phyloP scores from a whole-genome alignment of 2,888 invertebrate species.

The Euplexia lucipara region DNA sequence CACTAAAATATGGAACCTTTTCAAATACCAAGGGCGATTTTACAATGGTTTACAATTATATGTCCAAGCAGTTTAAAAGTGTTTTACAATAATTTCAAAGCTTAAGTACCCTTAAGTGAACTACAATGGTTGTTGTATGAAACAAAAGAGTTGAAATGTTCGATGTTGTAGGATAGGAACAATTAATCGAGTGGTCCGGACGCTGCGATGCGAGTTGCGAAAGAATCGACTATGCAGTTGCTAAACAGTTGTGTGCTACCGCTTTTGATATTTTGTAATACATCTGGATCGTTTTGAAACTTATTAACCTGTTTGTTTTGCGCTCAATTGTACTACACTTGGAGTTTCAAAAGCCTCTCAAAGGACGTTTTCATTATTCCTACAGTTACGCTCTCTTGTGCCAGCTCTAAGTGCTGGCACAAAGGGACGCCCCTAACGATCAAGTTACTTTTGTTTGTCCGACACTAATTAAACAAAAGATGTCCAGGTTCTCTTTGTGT shows the following conservation, averaged over 20 bases:
- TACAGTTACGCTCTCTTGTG: conserved; percentile 76
- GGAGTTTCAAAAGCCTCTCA: conserved; percentile 81
- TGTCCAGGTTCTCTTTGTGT: conserved; percentile 77
- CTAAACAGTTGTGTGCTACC: conserved; percentile 88
- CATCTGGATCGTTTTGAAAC: conserved; percentile 91
- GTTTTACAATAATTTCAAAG: conserved; percentile 64
- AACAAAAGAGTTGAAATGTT: conserved; percentile 84
- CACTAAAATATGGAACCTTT: conserved; percentile 64
- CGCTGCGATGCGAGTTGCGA: conserved; percentile 87
- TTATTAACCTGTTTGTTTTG: conserved; percentile 89
- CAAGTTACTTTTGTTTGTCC: conserved; percentile 88
- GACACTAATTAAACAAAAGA: conserved; percentile 88
- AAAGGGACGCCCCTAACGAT: conserved; percentile 85
- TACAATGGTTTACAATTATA: conserved; percentile 58
- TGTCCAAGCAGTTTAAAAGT: conserved; percentile 63
- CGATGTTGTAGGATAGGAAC: conserved; percentile 85
- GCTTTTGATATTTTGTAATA: conserved; percentile 88
- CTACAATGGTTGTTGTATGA: conserved; percentile 75
- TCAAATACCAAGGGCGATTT: conserved; percentile 46
- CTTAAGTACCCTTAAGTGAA: conserved; percentile 56
- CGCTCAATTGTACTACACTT: conserved; percentile 80
- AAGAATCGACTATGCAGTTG: conserved; percentile 85
- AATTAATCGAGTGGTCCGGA: conserved; percentile 90
- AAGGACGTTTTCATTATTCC: conserved; percentile 85
- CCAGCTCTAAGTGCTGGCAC: conserved; percentile 76